phyloP scores from a whole-genome alignment of 2,888 invertebrate genomes.

The Papilio protenor region DNA sequence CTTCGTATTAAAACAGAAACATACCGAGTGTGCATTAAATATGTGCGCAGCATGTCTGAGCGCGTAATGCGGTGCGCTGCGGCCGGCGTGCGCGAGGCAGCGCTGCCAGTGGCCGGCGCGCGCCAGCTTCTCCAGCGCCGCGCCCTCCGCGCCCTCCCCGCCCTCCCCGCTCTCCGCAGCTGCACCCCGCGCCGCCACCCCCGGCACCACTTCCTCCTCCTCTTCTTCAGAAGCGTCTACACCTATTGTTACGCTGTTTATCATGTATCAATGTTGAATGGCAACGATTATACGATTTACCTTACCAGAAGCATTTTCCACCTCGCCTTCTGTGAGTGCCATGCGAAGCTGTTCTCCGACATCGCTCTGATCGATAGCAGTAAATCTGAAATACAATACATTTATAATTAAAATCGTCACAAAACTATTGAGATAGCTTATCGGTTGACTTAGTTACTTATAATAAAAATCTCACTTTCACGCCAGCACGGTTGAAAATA shows the following conservation, averaged over 20 bases:
- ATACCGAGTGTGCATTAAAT: conserved; percentile 71
- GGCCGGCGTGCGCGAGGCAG: conserved; percentile 74
- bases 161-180: conserved; percentile 37
- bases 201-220: conserved; percentile 58
- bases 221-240: conserved; percentile 58
- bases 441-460: no score
- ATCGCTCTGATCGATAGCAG: conserved; percentile 77
- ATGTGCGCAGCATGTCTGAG: conserved; percentile 72
- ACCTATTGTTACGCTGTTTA: neutral
- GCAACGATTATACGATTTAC: neutral
- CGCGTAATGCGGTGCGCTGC: conserved; percentile 72
- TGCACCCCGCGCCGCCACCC: conserved; percentile 43
- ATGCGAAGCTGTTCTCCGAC: conserved; percentile 76
- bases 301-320: conserved; percentile 65
- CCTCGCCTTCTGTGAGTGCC: conserved; percentile 69
- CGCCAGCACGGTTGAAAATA: neutral
- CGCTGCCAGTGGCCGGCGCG: conserved; percentile 79
- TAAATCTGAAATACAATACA: conserved; percentile 61
- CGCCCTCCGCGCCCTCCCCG: conserved; percentile 54
- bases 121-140: conserved; percentile 71
- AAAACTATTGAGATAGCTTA: neutral
- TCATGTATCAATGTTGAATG: neutral
- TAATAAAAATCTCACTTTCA: no score
- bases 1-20: neutral
- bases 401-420: neutral